Evolutionary conservation across 2,113 vertebrate genomes (phyloP).

Genomic region (Megaceryle torquata): DNA sequence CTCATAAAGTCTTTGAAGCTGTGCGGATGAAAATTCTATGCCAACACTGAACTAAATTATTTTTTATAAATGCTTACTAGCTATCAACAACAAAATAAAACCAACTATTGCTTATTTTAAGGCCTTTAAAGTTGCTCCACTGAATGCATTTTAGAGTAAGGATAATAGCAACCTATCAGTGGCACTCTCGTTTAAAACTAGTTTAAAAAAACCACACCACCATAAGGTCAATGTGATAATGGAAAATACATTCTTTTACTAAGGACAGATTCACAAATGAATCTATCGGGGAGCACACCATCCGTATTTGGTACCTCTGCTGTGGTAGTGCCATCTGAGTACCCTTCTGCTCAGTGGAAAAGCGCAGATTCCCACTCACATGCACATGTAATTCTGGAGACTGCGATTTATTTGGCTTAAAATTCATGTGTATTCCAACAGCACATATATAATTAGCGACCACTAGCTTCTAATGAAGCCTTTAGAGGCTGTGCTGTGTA

Average conservation of each 20-base stretch:
- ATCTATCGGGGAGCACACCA: not conserved
- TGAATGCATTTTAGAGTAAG: not conserved
- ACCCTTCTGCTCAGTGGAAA: not conserved
- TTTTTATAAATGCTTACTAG: not conserved
- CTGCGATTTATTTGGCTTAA: not conserved
- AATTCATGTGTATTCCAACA: not conserved
- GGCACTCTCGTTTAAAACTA: not conserved
- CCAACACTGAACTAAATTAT: not conserved
- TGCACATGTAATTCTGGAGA: not conserved
- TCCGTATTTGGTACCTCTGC: not conserved
- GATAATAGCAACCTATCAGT: not conserved
- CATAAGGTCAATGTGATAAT: not conserved
- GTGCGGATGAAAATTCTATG: not conserved
- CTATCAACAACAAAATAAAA: not conserved
- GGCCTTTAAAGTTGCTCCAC: not conserved
- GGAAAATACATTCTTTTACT: not conserved
- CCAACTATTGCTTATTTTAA: not conserved
- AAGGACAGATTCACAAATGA: not conserved
- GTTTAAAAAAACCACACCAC: not conserved
- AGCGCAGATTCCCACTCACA: not conserved
- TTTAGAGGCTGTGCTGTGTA: not conserved
- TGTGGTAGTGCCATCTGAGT: not conserved
- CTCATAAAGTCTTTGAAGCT: not conserved
- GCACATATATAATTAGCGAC: not conserved
- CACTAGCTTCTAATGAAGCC: not conserved